phyloP scores from a whole-genome alignment of 2,888 invertebrate species.

The Scaptomyza flava region DNA sequence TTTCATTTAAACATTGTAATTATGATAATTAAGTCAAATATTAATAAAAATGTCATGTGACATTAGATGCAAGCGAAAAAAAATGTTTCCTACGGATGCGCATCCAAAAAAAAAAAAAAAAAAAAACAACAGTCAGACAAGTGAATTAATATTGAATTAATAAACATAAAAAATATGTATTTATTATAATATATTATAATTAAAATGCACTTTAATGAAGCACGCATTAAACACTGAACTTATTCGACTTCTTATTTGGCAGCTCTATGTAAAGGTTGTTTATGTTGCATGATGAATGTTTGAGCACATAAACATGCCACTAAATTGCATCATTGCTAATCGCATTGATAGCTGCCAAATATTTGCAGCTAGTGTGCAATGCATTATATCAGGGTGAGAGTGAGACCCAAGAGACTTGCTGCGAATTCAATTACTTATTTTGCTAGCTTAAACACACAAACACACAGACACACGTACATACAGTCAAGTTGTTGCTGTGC shows the following conservation, averaged over 20 bases:
- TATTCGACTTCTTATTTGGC: too few relatives aligned
- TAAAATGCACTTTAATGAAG: not conserved
- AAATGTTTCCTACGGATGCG: not conserved
- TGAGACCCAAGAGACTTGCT: conserved; percentile 4
- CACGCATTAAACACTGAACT: not conserved
- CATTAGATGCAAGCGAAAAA: not conserved
- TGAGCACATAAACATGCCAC: not conserved
- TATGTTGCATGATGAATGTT: not conserved
- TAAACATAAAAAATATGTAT: not conserved
- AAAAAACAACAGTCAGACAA: not conserved
- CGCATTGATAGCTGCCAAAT: conserved; percentile 30
- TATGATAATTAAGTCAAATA: not conserved
- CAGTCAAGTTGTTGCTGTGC: not conserved
- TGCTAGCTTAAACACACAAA: not conserved
- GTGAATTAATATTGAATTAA: conserved; percentile 1
- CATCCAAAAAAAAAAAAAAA: not conserved
- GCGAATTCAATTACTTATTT: conserved; percentile 37
- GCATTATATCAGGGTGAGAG: not conserved
- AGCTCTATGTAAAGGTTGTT: not conserved
- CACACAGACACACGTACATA: not conserved
- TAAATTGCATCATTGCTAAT: conserved; percentile 40
- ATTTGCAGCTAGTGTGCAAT: conserved; percentile 10
- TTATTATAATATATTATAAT: too few relatives aligned
- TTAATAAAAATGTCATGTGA: not conserved
- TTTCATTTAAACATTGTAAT: not conserved